Evolutionary conservation across 2,113 vertebrate genomes (phyloP).

Genomic region (Ochotona curzoniae): DNA sequence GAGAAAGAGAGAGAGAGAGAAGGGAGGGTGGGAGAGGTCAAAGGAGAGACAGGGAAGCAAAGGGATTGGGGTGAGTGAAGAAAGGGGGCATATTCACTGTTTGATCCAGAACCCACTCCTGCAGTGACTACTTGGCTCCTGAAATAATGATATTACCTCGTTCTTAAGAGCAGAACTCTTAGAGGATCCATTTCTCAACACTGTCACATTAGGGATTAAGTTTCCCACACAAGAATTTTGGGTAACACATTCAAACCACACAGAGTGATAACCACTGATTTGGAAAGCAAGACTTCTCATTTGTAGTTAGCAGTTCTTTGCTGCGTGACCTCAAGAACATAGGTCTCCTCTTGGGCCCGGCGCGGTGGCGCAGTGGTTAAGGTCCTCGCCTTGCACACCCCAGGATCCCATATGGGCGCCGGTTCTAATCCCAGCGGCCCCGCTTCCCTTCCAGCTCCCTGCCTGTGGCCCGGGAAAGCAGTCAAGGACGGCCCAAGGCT

Average conservation of each 20-base stretch:
- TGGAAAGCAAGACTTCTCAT: slow-evolving; percentile 13
- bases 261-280: background rate
- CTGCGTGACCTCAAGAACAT: background rate
- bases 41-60: fast-evolving
- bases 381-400: too few species aligned
- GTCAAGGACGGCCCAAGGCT: too few species aligned
- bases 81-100: background rate
- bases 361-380: too few species aligned
- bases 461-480: too few species aligned
- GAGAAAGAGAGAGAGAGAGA: background rate
- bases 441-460: too few species aligned
- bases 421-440: too few species aligned
- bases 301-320: background rate
- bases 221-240: background rate
- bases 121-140: background rate
- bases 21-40: background rate
- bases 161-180: background rate
- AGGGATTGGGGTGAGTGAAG: background rate
- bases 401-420: too few species aligned
- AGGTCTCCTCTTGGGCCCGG: too few species aligned
- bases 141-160: background rate
- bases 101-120: background rate
- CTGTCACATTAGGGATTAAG: background rate
- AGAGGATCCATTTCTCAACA: background rate
- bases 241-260: background rate